Evolutionary conservation across 2,888 invertebrate species (phyloP), one percentile per base, ranked within the genome.

Genomic region (Xestoiulus laeticollis): DNA sequence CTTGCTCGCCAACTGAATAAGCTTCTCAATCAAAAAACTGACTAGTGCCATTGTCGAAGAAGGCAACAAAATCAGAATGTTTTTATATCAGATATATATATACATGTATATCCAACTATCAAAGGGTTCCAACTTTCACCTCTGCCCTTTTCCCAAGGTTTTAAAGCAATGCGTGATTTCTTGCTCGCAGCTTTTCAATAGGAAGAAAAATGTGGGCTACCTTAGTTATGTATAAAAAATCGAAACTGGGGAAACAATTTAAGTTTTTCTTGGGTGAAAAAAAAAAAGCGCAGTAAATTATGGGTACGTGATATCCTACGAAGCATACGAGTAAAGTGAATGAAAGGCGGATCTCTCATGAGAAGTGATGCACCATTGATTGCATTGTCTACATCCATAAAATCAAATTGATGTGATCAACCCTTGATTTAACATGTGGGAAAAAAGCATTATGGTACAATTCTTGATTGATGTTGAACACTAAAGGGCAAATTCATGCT

Each of bases 321-420:
- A 84, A 30, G 43, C 84, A 84, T 22, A 33, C 84, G 6, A 68
- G 68, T 10, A 26, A 33, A 84, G 84, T 43, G 84, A 84, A 84
- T 84, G 38, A 84, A 84, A 84, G 38, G 84, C 84, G 33, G 33
- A 43, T 84, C 43, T 84, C 38, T 33, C 84, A 43, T 43, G 33
- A 33, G 38, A 84, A 84, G 84, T 84, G 84, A 84, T 84, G 84
- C 84, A 84, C 84, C 84, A 84, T 84, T 84, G 84, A 84, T 43
- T 84, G 84, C 84, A 84, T 84, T 84, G 84, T 84, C 84, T 84
- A 84, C 33, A 43, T 84, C 84, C 33, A 84, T 30, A 84, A 84
- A 84, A 84, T 84, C 84, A 84, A 84, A 84, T 30, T 30, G 84
- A 84, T 22, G 84, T 22, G 84, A 84, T 84, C 84, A 84, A 43